These are phyloP conservation scores for Colostygia pectinataria DNA, from an alignment of 2,888 invertebrate genomes.

Conservation along the genomic window DNA sequence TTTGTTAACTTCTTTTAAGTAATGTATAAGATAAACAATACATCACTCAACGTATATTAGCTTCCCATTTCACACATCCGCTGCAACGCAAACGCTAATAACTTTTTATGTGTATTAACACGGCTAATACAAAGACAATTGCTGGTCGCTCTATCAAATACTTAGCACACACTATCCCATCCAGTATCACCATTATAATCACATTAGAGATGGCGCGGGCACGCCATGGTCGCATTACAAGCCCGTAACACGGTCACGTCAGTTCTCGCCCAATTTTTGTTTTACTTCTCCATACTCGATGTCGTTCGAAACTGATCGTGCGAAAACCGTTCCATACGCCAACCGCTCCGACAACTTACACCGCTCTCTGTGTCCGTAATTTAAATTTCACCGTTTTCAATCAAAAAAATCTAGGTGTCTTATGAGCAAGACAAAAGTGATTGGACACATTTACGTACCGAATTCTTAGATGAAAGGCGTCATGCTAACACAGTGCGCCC, in stretches of 20 bases:
- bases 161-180: constrained; percentile 67
- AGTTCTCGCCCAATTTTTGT: constrained; percentile 74
- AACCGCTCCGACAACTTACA: constrained; percentile 36
- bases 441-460: constrained; percentile 44
- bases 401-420: constrained; percentile 47
- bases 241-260: constrained; percentile 78
- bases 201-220: constrained; percentile 73
- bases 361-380: constrained; percentile 50
- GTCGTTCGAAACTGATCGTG: constrained; percentile 47
- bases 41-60: constrained; percentile 18
- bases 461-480: constrained; percentile 42
- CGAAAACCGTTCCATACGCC: constrained; percentile 45
- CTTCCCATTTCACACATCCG: constrained; percentile 39
- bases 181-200: constrained; percentile 75
- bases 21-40: constrained; percentile 20
- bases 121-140: constrained; percentile 63
- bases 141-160: constrained; percentile 75
- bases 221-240: constrained; percentile 76
- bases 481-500: constrained; percentile 39
- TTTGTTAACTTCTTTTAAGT: not conserved
- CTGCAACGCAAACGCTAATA: constrained; percentile 37
- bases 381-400: constrained; percentile 59
- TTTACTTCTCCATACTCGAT: constrained; percentile 48
- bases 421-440: constrained; percentile 46
- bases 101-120: constrained; percentile 55